Conservation (phyloP, 2,797 vertebrate species). For the Synanceia verrucosa region DNA sequence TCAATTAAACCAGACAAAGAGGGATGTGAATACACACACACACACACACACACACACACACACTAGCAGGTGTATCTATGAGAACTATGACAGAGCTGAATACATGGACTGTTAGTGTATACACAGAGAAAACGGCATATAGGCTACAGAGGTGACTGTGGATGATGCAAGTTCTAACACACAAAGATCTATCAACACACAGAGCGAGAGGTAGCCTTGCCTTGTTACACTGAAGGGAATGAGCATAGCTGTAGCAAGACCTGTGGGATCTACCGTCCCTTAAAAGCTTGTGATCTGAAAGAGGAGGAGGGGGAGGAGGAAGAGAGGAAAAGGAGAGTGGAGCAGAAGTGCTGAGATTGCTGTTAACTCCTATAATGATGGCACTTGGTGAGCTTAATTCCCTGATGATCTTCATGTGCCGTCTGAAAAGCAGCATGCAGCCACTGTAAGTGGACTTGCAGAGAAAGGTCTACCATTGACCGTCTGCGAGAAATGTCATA, state of each 20-base stretch:
- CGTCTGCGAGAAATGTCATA: constrained; percentile 64
- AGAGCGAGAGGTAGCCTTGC: constrained; percentile 24
- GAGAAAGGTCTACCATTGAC: constrained; percentile 55
- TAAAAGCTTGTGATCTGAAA: constrained; percentile 51
- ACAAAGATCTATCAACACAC: constrained; percentile 40
- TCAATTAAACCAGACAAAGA: constrained; percentile 76
- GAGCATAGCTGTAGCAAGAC: constrained; percentile 54
- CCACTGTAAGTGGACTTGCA: constrained; percentile 42
- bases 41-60: constrained; percentile 18
- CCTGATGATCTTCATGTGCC: constrained; percentile 42
- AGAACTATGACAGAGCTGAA: constrained; percentile 32
- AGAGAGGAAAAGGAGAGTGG: background rate
- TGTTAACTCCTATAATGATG: constrained; percentile 58
- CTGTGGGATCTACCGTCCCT: constrained; percentile 53
- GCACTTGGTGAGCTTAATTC: constrained; percentile 56
- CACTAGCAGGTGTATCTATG: constrained; percentile 44
- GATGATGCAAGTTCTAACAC: constrained; percentile 50
- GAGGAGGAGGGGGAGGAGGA: constrained; percentile 9
- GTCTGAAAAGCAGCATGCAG: constrained; percentile 29
- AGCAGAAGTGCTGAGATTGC: constrained; percentile 52
- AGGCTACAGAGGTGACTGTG: constrained; percentile 44
- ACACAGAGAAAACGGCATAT: constrained; percentile 36
- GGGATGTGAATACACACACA: constrained; percentile 24
- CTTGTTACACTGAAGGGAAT: constrained; percentile 49
- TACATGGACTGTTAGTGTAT: constrained; percentile 24